phyloP scores from a whole-genome alignment of 2,113 vertebrate genomes.

The Zosterops pallidus region DNA sequence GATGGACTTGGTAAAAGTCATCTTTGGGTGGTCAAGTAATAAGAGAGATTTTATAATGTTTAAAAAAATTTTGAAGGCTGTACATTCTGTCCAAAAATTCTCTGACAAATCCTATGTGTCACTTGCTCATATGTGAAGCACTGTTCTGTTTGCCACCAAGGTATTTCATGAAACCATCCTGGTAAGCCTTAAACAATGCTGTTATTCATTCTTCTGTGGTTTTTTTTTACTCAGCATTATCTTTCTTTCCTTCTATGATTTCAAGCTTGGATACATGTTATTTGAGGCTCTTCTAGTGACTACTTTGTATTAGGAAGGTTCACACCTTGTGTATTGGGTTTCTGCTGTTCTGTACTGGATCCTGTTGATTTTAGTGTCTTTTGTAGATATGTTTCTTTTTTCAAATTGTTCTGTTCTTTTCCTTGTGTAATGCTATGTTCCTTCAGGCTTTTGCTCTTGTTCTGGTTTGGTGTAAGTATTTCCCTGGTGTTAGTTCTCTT shows the following conservation, averaged over 20 bases:
- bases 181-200: conserved; percentile 9
- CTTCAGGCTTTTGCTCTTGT: not conserved
- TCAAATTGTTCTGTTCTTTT: not conserved
- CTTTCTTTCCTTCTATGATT: not conserved
- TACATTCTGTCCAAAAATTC: conserved; percentile 46
- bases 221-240: not conserved
- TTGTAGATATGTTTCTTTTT: not conserved
- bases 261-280: not conserved
- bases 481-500: not conserved
- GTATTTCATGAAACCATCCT: not conserved
- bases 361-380: not conserved
- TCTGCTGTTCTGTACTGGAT: not conserved
- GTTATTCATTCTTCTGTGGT: not conserved
- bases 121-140: conserved; percentile 10
- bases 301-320: not conserved
- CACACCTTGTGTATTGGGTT: not conserved
- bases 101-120: conserved; percentile 14
- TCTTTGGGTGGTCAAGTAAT: conserved; percentile 19
- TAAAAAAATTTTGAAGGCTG: not conserved
- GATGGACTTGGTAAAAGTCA: conserved; percentile 50
- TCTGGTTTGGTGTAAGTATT: not conserved
- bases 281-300: not conserved
- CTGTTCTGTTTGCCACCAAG: not conserved
- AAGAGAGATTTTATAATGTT: not conserved
- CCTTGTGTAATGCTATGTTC: not conserved